Base-by-base conservation (phyloP, 2,888 invertebrate genomes). In the Drosophila macrospina region DNA sequence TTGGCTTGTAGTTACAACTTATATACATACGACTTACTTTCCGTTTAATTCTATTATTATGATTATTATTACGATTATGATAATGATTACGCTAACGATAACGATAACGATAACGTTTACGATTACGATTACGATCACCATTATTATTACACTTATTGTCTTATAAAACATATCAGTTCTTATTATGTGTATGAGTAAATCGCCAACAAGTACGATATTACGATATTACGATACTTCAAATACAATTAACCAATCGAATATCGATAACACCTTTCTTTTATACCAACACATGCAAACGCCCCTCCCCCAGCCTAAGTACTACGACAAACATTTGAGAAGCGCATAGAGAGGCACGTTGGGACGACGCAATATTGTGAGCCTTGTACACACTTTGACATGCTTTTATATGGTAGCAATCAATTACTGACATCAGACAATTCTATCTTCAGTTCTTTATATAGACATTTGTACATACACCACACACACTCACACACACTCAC, bases 121-220 rank as follows among this genome's bases (percentile, higher is more conserved):
- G 36, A 57, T 45, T 28, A 44, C 41, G 36, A 56, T 61, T 28
- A 48, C 45, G 47, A 55, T 62, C 45, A 55, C 37, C 20, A 44
- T 54, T 54, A 61, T 67, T 54, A 52, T 67, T 86, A 63, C 28
- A 44, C 24, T 75, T 72, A 83, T 86, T 88, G 80, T 89, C 88
- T 88, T 89, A 75, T 83, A 83, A 74, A 82, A 88, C 88, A 88
- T 85, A 88, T 88, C 89, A 88, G 87, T 86, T 86, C 88, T 86
- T 74, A 73, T 86, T 88, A 86, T 82, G 73, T 68, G 74, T 83
- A 86, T 77, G 79, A 71, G 73, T 73, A 79, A 63, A 47, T 65
- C 64, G 63, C 66, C 65, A 74, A 69, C 47, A 65, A 64, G 73
- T 54, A 70, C 69, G 64, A 74, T n/a, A n/a, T 67, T 45, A 78